Evolutionary conservation across 2,797 vertebrate genomes (phyloP).

Genomic region (Clarias fuscus): DNA sequence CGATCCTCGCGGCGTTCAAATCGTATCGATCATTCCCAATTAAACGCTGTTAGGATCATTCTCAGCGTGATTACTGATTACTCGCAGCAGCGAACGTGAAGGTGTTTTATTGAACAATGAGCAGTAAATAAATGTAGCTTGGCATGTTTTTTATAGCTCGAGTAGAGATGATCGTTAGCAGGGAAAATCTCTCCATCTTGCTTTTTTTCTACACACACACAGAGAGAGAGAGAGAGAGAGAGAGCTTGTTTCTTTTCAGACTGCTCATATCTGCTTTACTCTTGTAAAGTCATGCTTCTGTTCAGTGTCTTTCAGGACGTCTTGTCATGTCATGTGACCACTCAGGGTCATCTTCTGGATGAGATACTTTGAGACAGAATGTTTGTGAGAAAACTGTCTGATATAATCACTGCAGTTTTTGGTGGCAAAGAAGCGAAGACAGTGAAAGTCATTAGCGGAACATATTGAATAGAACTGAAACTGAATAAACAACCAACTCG

Average conservation of each 20-base stretch:
- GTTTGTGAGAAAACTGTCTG: not conserved
- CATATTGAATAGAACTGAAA: not conserved
- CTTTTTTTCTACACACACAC: not conserved
- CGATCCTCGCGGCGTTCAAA: not conserved
- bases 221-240: not conserved
- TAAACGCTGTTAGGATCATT: constrained; percentile 2
- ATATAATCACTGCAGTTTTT: not conserved
- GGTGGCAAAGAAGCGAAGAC: not conserved
- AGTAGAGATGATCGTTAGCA: constrained; percentile 18
- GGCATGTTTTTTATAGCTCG: constrained; percentile 1
- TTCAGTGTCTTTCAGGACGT: not conserved
- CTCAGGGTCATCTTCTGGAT: not conserved
- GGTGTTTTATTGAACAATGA: constrained; percentile 8
- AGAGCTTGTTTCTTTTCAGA: not conserved
- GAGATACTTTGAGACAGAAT: not conserved
- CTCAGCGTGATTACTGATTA: not conserved
- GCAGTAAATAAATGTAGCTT: constrained; percentile 29
- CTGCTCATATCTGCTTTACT: not conserved
- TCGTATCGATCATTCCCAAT: constrained; percentile 17
- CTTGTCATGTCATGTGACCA: not conserved
- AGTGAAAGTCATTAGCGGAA: not conserved
- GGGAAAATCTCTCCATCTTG: not conserved
- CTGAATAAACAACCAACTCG: not conserved
- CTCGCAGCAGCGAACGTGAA: not conserved
- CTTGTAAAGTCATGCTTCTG: not conserved